These are phyloP conservation scores for Leiothrix lutea DNA, from an alignment of 2,113 vertebrate genomes.

Conservation along the genomic window DNA sequence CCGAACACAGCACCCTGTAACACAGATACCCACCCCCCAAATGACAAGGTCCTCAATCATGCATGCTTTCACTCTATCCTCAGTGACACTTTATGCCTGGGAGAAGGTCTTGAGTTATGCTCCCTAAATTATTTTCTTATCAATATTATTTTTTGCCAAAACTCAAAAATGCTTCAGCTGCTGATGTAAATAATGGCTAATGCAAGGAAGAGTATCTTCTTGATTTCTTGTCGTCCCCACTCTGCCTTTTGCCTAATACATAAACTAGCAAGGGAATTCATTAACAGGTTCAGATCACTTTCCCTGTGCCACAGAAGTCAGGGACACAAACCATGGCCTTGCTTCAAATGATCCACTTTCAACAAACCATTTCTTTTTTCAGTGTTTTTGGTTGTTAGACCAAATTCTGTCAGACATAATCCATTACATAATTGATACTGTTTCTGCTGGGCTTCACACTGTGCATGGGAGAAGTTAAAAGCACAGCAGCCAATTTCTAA, in stretches of 20 bases:
- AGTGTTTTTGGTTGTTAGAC: not conserved
- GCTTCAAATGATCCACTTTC: not conserved
- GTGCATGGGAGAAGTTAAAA: not conserved
- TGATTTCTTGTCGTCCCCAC: not conserved
- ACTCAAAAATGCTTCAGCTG: not conserved
- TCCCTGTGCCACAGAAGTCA: not conserved
- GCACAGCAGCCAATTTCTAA: not conserved
- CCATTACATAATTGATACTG: not conserved
- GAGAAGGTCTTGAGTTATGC: not conserved
- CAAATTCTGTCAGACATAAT: not conserved
- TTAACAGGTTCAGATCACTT: not conserved
- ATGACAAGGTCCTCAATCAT: not conserved
- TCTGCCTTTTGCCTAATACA: not conserved
- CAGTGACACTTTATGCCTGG: not conserved
- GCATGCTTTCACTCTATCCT: not conserved
- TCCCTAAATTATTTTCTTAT: not conserved
- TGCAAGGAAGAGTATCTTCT: not conserved
- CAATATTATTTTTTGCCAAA: not conserved
- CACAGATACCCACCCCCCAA: not conserved
- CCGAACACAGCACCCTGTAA: not conserved
- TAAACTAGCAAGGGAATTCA: not conserved
- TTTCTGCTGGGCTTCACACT: not conserved
- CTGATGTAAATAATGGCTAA: not conserved
- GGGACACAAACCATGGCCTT: not conserved
- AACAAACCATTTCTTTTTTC: not conserved